These are phyloP conservation scores for Thaumatotibia leucotreta DNA, from an alignment of 1,140 invertebrate species.

Conservation along the genomic window DNA sequence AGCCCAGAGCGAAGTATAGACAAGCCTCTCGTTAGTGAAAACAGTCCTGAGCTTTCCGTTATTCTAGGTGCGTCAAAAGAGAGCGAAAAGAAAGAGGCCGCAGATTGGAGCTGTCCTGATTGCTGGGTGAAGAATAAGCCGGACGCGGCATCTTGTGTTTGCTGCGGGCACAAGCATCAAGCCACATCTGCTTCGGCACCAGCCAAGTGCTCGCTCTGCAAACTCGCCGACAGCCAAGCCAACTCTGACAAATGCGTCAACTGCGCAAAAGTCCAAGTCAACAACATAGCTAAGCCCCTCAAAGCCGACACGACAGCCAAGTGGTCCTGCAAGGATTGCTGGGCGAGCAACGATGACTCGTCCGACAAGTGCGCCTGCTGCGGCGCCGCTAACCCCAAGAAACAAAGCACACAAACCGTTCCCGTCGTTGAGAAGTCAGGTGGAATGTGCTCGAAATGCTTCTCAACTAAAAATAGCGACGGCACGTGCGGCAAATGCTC, in stretches of 20 bases:
- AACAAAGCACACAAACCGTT: conserved; percentile 18
- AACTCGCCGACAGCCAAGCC: conserved; percentile 18
- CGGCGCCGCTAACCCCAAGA: conserved; percentile 73
- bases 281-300: conserved; percentile 18
- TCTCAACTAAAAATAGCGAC: conserved; percentile 20
- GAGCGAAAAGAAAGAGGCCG: conserved; percentile 20
- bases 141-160: conserved; percentile 43
- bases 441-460: conserved; percentile 10
- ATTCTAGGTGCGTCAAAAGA: conserved; percentile 27
- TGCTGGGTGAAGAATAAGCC: conserved; percentile 60
- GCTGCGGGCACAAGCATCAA: conserved; percentile 47
- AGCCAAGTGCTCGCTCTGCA: conserved; percentile 27
- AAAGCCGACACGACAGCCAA: conserved; percentile 22
- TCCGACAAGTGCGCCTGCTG: conserved; percentile 81
- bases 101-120: conserved; percentile 77
- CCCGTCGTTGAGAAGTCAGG: background rate
- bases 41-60: conserved; percentile 18
- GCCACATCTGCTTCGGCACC: background rate
- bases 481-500: background rate
- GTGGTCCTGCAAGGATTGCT: conserved; percentile 83
- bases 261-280: conserved; percentile 24
- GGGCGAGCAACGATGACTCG: conserved; percentile 79
- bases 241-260: conserved; percentile 25
- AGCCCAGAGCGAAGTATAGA: conserved; percentile 30
- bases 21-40: conserved; percentile 19